These are phyloP conservation scores for Peromyscus aztecus DNA, from an alignment of 2,797 vertebrate genomes.

Conservation along the genomic window DNA sequence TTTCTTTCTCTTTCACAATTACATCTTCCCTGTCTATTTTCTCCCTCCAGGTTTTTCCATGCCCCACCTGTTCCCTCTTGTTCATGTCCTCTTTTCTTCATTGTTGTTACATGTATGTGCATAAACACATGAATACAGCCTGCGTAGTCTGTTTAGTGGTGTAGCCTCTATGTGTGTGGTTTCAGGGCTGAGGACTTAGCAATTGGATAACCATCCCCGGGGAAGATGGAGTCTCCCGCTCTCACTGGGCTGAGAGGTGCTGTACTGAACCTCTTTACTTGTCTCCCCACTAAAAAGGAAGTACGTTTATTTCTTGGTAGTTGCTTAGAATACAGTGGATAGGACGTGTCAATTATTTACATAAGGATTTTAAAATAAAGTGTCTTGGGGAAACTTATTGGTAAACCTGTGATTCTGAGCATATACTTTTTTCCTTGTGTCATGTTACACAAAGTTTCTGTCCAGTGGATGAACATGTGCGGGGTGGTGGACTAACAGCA, in stretches of 20 bases:
- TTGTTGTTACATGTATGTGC: background rate
- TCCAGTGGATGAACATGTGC: background rate
- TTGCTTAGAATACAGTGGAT: slow-evolving; percentile 23
- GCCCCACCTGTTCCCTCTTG: background rate
- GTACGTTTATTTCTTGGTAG: slow-evolving; percentile 34
- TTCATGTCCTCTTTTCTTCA: background rate
- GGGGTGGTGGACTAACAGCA: background rate
- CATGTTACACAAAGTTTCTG: slow-evolving; percentile 2
- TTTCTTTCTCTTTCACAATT: background rate
- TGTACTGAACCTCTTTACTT: slow-evolving; percentile 39
- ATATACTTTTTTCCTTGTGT: slow-evolving; percentile 24
- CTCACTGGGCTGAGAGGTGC: background rate
- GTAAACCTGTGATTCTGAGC: slow-evolving; percentile 29
- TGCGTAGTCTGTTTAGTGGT: background rate
- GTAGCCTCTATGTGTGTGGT: background rate
- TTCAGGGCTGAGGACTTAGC: background rate
- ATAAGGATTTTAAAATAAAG: slow-evolving; percentile 36
- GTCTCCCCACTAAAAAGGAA: slow-evolving; percentile 44
- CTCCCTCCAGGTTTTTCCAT: background rate
- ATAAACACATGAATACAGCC: background rate
- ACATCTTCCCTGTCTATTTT: background rate
- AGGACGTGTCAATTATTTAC: slow-evolving; percentile 34
- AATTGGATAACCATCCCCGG: background rate
- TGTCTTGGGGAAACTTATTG: background rate
- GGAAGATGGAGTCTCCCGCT: background rate